Conservation (phyloP, 2,888 invertebrate species). For the Agrilus cyanescens region DNA sequence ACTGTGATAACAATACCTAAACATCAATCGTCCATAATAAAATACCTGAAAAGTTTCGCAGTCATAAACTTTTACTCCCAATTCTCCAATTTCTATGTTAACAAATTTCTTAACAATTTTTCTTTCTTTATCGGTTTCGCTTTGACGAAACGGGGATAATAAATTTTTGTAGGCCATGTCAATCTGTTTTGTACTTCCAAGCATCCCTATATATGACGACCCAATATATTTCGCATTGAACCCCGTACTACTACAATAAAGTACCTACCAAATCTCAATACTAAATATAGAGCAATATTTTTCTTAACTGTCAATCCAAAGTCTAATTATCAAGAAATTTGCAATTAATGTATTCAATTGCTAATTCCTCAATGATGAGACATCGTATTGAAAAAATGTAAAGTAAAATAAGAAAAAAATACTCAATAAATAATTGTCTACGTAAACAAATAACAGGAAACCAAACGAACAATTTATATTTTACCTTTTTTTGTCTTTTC, state of each 20-base stretch:
- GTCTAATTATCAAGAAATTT: no score
- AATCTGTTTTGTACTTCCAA: slow-evolving; percentile 42
- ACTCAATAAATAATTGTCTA: neutral
- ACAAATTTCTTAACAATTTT: slow-evolving; percentile 26
- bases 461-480: slow-evolving; percentile 1
- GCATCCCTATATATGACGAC: slow-evolving; percentile 34
- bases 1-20: no score
- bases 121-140: slow-evolving; percentile 8
- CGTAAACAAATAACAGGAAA: no score
- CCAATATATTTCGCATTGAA: slow-evolving; percentile 39
- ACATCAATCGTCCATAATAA: no score
- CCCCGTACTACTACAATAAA: slow-evolving; percentile 26
- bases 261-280: no score
- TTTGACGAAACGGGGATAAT: slow-evolving; percentile 22
- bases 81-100: slow-evolving; percentile 40
- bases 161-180: slow-evolving; percentile 35
- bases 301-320: no score
- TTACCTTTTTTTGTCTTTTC: slow-evolving; percentile 3
- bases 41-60: slow-evolving; percentile 31
- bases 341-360: no score
- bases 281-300: no score
- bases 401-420: slow-evolving; percentile 2
- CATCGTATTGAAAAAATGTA: no score
- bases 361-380: no score
- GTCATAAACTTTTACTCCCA: slow-evolving; percentile 37